Conservation (phyloP, 1,140 invertebrate genomes). For the Trachymyrmex septentrionalis region DNA sequence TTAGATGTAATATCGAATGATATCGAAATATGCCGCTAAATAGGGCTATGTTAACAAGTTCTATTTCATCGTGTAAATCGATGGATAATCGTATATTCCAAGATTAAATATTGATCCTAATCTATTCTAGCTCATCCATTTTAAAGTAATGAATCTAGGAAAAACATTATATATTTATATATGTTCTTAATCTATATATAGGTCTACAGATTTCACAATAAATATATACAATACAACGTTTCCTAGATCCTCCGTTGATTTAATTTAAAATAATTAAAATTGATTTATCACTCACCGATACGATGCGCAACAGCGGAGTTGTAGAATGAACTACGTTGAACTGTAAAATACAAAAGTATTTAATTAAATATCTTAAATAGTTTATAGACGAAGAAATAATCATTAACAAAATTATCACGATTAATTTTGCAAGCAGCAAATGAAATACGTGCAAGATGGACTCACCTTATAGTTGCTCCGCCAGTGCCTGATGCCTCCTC, state of each 20-base stretch:
- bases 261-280: constrained; percentile 9
- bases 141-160: neutral
- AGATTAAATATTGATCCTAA: neutral
- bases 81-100: neutral
- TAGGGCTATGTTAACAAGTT: neutral
- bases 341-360: neutral
- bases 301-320: neutral
- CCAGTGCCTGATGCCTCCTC: neutral
- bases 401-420: neutral
- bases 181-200: neutral
- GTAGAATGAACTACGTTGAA: neutral
- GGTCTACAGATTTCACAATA: neutral
- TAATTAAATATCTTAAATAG: neutral
- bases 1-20: neutral
- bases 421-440: neutral
- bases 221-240: neutral
- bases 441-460: neutral
- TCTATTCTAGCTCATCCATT: neutral
- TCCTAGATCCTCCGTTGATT: neutral
- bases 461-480: neutral
- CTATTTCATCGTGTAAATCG: constrained; percentile 7
- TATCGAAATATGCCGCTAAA: neutral
- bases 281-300: neutral
- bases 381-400: neutral
- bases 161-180: neutral